Base-by-base conservation (phyloP, 2,797 vertebrate genomes). In the Alosa sapidissima region DNA sequence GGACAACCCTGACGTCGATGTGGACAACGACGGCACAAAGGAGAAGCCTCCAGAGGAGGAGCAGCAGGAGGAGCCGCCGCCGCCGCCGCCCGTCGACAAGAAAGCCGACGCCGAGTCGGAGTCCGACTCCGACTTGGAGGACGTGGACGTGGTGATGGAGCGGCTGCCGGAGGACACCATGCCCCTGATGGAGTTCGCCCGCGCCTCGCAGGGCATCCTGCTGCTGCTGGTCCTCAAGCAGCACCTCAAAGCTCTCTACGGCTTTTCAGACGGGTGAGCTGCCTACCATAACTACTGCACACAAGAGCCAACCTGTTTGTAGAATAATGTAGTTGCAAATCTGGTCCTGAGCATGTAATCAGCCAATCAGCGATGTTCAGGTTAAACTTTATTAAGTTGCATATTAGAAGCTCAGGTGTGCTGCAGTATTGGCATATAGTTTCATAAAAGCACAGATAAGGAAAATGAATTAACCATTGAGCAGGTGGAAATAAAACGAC, bases 241-340 rank as follows among this genome's bases (percentile, higher is more conserved):
- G 90, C 98, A 99, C 95, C 94, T 99, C 81, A 99, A 99, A 93
- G 98, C 98, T 92, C 97, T 98, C 1, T 99, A 98, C 89, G 98
- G 98, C 90, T 99, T 99, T 93, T 99, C 98, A 86, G 98, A 99
- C 92, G 96, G 97, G 98, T 98, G 92, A 90, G 91, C 4, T 3
- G 45, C 72, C 65, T 14, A 14, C 65, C 65, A 41, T 36, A 41
- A 11, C 65, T 65, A 4, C 62, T 3, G n/a, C 16, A n/a, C 41
- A 78, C 41, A 7, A 78, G 72, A 47, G 8, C 65, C 65, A 24
- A 11, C 65, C 72, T 45, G 24, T 9, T 65, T 9, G 60, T 65
- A 11, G n/a, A 65, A 6, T 28, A 9, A 24, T 28, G 60, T 28
- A 2, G 21, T 58, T 58, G 16, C 55, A 21, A 58, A 24, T 28